Percentiles rank a stretch among this genome's conserved stretches.
phyloP scores from a whole-genome alignment of 2,797 vertebrate species.

The Sebastes steindachneri region DNA sequence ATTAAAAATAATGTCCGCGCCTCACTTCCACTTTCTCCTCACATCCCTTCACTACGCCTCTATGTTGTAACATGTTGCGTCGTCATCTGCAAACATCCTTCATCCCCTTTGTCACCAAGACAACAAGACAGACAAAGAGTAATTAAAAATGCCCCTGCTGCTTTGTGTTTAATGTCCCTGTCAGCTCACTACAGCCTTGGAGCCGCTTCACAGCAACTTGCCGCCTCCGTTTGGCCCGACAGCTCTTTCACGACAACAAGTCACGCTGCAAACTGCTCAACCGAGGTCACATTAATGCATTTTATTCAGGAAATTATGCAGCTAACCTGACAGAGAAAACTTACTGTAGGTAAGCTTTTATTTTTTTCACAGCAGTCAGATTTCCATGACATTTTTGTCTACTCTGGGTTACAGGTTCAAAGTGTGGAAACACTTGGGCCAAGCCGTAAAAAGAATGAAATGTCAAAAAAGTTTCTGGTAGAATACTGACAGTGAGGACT shows the following conservation, averaged over 20 bases:
- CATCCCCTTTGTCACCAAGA: slow-evolving; percentile 45
- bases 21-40: neutral
- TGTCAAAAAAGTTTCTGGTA: neutral
- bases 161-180: slow-evolving; percentile 49
- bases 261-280: slow-evolving; percentile 15
- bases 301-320: slow-evolving; percentile 3
- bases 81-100: slow-evolving; percentile 37
- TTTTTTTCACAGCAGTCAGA: neutral
- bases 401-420: neutral
- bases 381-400: neutral
- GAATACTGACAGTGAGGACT: neutral
- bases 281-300: slow-evolving; percentile 19
- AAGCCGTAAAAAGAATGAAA: neutral
- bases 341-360: neutral
- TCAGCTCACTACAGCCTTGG: slow-evolving; percentile 35
- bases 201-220: slow-evolving; percentile 32
- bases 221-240: slow-evolving; percentile 2
- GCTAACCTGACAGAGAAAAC: neutral
- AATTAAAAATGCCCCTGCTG: slow-evolving; percentile 65
- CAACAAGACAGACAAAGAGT: slow-evolving; percentile 50
- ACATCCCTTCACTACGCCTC: neutral
- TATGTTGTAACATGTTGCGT: neutral
- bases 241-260: slow-evolving; percentile 19
- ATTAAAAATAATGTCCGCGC: neutral
- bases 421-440: neutral